Conservation (phyloP, 2,113 vertebrate species). For the Catharus minimus region DNA sequence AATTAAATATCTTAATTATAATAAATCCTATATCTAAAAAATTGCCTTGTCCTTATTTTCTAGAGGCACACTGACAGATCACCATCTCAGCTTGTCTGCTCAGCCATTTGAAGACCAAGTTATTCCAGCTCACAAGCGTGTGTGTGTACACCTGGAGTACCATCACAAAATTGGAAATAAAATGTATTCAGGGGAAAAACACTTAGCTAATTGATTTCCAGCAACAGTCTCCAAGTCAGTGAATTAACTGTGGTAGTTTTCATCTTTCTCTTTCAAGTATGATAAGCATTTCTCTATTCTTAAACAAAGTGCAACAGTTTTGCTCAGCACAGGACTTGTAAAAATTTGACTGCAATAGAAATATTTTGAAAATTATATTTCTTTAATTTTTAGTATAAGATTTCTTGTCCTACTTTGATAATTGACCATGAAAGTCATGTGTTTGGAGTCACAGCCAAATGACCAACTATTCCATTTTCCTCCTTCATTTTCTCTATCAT, state of each 20-base stretch:
- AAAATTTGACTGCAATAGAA: background rate
- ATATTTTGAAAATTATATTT: background rate
- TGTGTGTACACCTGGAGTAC: background rate
- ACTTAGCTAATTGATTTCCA: background rate
- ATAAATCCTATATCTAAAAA: background rate
- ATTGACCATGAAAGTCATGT: background rate
- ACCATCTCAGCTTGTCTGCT: background rate
- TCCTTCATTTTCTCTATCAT: background rate
- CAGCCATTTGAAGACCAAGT: background rate
- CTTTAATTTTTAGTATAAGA: background rate
- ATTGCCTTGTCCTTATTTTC: background rate
- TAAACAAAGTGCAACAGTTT: background rate
- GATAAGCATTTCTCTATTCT: background rate
- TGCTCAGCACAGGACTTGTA: background rate
- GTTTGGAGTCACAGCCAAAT: background rate
- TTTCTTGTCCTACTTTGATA: background rate
- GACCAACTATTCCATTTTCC: background rate
- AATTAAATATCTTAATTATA: background rate
- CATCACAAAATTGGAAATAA: background rate
- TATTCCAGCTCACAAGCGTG: background rate
- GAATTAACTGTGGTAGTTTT: background rate
- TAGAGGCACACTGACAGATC: background rate
- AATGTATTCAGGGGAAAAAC: background rate
- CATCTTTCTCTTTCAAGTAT: background rate
- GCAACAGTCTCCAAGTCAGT: background rate